Percentiles rank a stretch among this genome's conserved stretches.
Evolutionary conservation across 2,113 vertebrate species (phyloP).

Genomic region (Scolopax mira): DNA sequence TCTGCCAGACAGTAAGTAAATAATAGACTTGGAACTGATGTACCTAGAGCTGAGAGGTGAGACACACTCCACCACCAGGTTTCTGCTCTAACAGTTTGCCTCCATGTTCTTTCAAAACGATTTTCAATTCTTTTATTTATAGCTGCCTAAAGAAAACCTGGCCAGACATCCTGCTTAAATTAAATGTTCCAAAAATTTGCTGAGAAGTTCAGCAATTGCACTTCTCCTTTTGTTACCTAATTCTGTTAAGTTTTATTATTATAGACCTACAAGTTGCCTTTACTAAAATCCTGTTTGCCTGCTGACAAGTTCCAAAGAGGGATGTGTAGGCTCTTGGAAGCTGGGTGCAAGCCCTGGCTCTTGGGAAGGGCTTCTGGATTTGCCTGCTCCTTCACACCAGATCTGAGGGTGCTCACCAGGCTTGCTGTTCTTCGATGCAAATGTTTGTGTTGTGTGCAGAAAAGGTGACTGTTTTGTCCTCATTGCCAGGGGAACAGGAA

Average conservation of each 20-base stretch:
- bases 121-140: neutral
- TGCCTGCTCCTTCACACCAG: accelerated
- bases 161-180: neutral
- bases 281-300: neutral
- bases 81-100: neutral
- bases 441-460: neutral
- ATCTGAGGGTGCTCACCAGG: neutral
- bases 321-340: neutral
- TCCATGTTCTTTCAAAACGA: neutral
- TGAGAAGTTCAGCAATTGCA: neutral
- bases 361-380: neutral
- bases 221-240: neutral
- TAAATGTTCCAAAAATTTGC: neutral
- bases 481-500: neutral
- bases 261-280: neutral
- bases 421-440: neutral
- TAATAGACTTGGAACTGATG: neutral
- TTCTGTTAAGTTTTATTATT: neutral
- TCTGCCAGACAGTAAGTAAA: neutral
- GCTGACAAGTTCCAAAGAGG: neutral
- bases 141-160: neutral
- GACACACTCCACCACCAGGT: neutral
- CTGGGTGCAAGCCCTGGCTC: too few species aligned
- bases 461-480: neutral
- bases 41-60: neutral